Evolutionary conservation across 2,113 vertebrate species (phyloP).

Genomic region (Hydrolagus affinis): DNA sequence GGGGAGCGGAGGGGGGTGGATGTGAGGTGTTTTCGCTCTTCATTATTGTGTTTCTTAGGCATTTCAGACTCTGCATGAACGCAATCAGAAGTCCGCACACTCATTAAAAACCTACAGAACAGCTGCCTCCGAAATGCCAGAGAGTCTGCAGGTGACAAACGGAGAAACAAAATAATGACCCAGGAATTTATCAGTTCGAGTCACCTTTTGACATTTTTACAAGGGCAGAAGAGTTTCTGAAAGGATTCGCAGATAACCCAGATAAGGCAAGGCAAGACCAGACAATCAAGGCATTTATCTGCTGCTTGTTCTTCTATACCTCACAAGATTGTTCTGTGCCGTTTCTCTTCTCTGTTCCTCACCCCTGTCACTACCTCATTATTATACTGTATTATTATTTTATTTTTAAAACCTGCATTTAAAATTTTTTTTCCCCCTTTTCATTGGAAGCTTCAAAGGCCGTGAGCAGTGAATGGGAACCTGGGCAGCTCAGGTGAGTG

Average conservation of each 20-base stretch:
- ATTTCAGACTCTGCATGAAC: too few relatives aligned
- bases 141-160: neutral
- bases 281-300: conserved; percentile 37
- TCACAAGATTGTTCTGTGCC: neutral
- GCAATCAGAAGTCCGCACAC: too few relatives aligned
- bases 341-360: neutral
- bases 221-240: neutral
- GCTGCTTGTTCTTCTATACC: conserved; percentile 5
- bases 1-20: neutral
- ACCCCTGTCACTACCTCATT: neutral
- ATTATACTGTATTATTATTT: neutral
- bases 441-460: neutral
- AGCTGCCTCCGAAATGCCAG: neutral
- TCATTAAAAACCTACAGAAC: neutral
- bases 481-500: too few relatives aligned
- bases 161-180: neutral
- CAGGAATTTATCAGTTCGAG: neutral
- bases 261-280: conserved; percentile 28
- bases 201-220: too few relatives aligned
- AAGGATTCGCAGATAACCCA: neutral
- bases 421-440: neutral
- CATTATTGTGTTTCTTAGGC: too few relatives aligned
- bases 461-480: neutral
- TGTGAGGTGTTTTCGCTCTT: neutral
- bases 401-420: neutral